phyloP scores from a whole-genome alignment of 1,140 invertebrate species.

The Leptopilina boulardi region DNA sequence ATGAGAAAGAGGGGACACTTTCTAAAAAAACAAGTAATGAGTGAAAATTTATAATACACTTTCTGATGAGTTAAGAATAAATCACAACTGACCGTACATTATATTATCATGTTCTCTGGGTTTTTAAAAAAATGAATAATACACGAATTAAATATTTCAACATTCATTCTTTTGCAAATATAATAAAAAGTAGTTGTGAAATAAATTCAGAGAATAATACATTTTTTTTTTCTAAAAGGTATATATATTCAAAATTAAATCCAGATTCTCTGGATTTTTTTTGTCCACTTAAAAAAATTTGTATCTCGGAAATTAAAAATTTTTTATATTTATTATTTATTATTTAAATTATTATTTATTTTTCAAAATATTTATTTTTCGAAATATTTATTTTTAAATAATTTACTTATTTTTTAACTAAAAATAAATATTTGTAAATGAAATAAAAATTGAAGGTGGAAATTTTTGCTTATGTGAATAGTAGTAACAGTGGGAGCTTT shows the following conservation, averaged over 20 bases:
- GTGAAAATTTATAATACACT: not conserved
- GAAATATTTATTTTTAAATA: too few species aligned
- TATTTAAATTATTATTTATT: too few species aligned
- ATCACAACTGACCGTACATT: slow-evolving; percentile 9
- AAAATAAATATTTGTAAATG: too few species aligned
- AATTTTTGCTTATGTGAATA: slow-evolving; percentile 13
- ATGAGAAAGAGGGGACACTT: not conserved
- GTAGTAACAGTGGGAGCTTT: not conserved
- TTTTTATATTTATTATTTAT: too few species aligned
- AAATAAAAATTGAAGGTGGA: not conserved
- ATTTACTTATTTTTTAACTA: not conserved
- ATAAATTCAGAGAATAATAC: not conserved
- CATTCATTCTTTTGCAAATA: not conserved
- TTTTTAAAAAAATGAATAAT: not conserved
- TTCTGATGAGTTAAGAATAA: not conserved
- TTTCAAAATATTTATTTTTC: too few species aligned
- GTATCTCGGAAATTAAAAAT: too few species aligned
- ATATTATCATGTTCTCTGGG: too few species aligned
- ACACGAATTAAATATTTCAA: slow-evolving; percentile 19
- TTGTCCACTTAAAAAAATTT: too few species aligned
- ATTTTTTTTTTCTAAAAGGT: too few species aligned
- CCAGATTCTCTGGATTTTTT: too few species aligned
- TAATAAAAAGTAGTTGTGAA: not conserved
- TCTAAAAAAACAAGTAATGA: not conserved
- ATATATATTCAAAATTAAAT: not conserved